Conservation (phyloP, 2,888 invertebrate species). For the Dasysyrphus albostriatus region DNA sequence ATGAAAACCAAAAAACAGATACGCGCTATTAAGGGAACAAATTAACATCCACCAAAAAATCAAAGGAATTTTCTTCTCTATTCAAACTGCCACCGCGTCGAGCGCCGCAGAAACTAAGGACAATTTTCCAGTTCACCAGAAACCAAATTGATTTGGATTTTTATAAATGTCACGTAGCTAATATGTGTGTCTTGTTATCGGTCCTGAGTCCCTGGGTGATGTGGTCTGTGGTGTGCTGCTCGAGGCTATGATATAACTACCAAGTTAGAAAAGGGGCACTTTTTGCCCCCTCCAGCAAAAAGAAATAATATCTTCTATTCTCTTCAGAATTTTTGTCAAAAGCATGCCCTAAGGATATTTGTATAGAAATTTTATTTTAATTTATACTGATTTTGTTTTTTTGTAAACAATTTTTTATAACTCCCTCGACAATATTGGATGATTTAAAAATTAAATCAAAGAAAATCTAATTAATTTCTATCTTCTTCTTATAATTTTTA, state of each 20-base stretch:
- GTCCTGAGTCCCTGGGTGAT: background rate
- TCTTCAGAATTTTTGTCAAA: conserved; percentile 1
- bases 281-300: background rate
- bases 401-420: conserved; percentile 4
- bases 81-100: background rate
- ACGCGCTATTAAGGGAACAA: background rate
- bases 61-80: background rate
- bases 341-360: conserved; percentile 2
- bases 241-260: background rate
- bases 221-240: background rate
- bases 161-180: conserved; percentile 63
- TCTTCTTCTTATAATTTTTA: too few species aligned
- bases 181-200: conserved; percentile 6
- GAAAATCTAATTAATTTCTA: too few species aligned
- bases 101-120: background rate
- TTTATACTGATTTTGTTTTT: background rate
- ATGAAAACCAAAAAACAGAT: conserved; percentile 1
- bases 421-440: background rate
- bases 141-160: conserved; percentile 48
- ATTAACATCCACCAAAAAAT: background rate
- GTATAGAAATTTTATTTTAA: background rate
- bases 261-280: background rate
- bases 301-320: background rate
- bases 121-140: conserved; percentile 43
- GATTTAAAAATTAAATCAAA: background rate